phyloP scores from a whole-genome alignment of 1,140 invertebrate species.

The Euwallacea fornicatus region DNA sequence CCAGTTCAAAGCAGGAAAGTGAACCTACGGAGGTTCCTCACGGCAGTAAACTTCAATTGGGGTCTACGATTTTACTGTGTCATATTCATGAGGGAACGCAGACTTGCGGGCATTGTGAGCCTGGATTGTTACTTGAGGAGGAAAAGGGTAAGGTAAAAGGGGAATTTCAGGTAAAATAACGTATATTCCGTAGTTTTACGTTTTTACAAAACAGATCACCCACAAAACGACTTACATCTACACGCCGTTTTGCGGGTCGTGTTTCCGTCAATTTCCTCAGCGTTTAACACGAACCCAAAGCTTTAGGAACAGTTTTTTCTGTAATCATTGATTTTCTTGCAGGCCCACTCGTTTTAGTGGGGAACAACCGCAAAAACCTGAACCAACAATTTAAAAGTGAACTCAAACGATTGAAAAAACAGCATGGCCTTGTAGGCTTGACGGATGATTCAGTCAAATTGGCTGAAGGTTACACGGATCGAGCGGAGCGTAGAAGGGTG shows the following conservation, averaged over 20 bases:
- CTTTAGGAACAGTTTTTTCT: too few relatives aligned
- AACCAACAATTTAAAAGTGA: conserved; percentile 67
- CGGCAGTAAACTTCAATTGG: conserved; percentile 72
- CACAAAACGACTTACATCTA: too few relatives aligned
- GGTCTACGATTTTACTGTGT: conserved; percentile 74
- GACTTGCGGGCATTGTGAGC: conserved; percentile 89
- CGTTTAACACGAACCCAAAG: too few relatives aligned
- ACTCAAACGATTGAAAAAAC: conserved; percentile 76
- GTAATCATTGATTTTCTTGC: background rate
- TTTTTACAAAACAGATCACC: background rate
- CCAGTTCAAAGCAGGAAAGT: conserved; percentile 71
- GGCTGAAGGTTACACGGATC: conserved; percentile 69
- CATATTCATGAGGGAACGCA: conserved; percentile 84
- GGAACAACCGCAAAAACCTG: conserved; percentile 37
- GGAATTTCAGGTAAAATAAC: background rate
- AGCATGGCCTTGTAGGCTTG: conserved; percentile 73
- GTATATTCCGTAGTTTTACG: background rate
- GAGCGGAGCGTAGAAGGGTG: conserved; percentile 73
- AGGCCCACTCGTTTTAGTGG: background rate
- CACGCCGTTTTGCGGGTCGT: too few relatives aligned
- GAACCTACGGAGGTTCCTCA: conserved; percentile 66
- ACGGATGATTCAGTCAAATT: conserved; percentile 48
- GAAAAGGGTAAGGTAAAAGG: conserved; percentile 23
- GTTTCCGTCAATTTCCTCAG: too few relatives aligned
- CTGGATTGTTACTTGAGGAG: conserved; percentile 65